Conservation (phyloP, 1,140 invertebrate species). For the Kradibia gibbosae region DNA sequence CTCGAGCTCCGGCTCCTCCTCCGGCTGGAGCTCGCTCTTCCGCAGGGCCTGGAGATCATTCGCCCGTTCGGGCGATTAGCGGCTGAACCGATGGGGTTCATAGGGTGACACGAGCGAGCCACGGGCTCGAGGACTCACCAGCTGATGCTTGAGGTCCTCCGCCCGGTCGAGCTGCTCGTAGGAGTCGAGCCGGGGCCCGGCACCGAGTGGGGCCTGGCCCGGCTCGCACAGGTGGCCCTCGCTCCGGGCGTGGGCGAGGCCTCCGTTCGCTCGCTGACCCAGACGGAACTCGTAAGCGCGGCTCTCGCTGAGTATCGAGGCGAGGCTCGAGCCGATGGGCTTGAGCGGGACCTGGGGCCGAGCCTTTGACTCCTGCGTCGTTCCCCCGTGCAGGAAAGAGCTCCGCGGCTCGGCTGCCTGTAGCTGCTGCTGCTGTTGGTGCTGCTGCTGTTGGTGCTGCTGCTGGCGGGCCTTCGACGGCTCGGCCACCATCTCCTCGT, state of each 20-base stretch:
- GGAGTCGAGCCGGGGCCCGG: no score
- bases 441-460: no score
- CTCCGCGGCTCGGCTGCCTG: conserved; percentile 76
- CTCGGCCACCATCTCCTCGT: conserved; percentile 80
- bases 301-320: conserved; percentile 46
- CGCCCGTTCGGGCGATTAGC: no score
- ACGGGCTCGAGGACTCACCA: background rate
- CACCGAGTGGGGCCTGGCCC: background rate
- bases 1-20: conserved; percentile 32
- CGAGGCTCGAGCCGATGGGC: conserved; percentile 32
- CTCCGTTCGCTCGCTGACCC: background rate
- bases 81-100: no score
- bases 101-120: background rate
- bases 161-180: background rate
- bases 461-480: conserved; percentile 77
- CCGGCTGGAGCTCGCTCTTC: background rate
- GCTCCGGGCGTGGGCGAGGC: conserved; percentile 35
- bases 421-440: conserved; percentile 70
- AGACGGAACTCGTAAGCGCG: conserved; percentile 43
- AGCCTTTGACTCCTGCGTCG: conserved; percentile 62
- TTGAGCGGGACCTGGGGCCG: conserved; percentile 61
- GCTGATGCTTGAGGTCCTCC: background rate
- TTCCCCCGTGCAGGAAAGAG: conserved; percentile 80
- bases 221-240: conserved; percentile 38
- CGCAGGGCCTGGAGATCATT: no score